Conservation (phyloP, 2,797 vertebrate species). For the Scyliorhinus canicula region DNA sequence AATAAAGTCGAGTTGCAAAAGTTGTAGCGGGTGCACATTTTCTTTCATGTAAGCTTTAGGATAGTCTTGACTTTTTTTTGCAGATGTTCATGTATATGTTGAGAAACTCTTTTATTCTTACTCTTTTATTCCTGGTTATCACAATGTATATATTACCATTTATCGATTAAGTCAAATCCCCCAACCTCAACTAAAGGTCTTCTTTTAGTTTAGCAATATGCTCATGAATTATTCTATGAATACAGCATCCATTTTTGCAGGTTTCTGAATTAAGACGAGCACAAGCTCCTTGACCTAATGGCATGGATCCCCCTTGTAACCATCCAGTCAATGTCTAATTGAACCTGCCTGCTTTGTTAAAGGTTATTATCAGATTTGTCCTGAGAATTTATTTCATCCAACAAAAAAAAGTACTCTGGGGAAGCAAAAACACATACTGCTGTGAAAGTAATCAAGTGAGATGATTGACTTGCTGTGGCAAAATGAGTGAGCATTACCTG, state of each 20-base stretch:
- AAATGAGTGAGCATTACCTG: conserved; percentile 26
- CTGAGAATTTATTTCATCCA: conserved; percentile 35
- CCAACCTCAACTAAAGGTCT: neutral
- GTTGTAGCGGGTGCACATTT: neutral
- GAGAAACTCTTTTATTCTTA: neutral
- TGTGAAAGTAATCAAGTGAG: conserved; percentile 40
- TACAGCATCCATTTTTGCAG: neutral
- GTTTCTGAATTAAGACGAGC: neutral
- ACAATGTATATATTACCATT: neutral
- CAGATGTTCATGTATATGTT: neutral
- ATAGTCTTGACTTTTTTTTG: neutral
- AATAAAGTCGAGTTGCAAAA: neutral
- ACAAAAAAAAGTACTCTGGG: conserved; percentile 25
- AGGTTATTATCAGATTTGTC: conserved; percentile 36
- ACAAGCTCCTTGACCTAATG: conserved; percentile 15
- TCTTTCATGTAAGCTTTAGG: neutral
- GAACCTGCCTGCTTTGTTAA: conserved; percentile 36
- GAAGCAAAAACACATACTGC: conserved; percentile 24
- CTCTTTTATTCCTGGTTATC: neutral
- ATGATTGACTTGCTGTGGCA: conserved; percentile 21
- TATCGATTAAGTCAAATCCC: neutral
- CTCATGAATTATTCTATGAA: neutral
- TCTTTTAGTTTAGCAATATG: neutral
- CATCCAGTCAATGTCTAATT: conserved; percentile 22
- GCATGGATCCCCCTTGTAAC: neutral